Percentiles rank a stretch among this genome's conserved stretches.
phyloP scores from a whole-genome alignment of 2,113 vertebrate species.

The Petroica traversi region DNA sequence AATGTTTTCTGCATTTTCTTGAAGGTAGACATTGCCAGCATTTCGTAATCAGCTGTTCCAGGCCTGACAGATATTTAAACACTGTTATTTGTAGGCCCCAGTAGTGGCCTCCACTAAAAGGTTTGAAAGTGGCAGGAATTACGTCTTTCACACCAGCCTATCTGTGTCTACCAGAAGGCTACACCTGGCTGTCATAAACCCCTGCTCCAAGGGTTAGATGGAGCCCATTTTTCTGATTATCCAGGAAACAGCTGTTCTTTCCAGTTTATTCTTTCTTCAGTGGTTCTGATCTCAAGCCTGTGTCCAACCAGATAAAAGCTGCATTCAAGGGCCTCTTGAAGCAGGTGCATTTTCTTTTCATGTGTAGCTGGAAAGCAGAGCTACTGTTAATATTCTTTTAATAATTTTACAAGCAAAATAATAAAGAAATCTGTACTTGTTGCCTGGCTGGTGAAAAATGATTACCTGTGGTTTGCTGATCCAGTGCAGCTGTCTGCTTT shows the following conservation, averaged over 20 bases:
- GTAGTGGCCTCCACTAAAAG: background rate
- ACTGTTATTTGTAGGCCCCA: slow-evolving; percentile 1
- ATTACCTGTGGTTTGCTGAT: background rate
- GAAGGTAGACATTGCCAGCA: slow-evolving; percentile 8
- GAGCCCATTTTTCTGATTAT: slow-evolving; percentile 12
- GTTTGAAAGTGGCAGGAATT: slow-evolving; percentile 18
- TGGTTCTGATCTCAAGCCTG: background rate
- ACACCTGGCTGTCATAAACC: slow-evolving; percentile 28
- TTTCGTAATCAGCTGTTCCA: slow-evolving; percentile 31
- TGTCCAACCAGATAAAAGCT: background rate
- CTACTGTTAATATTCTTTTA: background rate
- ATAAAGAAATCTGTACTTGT: background rate
- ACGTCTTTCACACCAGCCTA: background rate
- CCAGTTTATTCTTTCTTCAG: background rate
- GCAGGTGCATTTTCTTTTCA: background rate
- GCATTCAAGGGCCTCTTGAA: background rate
- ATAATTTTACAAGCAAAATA: background rate
- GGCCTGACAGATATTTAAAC: slow-evolving; percentile 24
- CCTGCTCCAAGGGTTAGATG: background rate
- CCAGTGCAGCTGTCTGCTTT: background rate
- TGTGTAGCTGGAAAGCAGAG: background rate
- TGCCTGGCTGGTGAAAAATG: background rate
- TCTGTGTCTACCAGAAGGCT: slow-evolving; percentile 8
- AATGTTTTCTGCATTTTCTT: slow-evolving; percentile 41
- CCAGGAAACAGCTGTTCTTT: background rate